These are phyloP conservation scores for Agraylea sexmaculata DNA, from an alignment of 1,140 invertebrate genomes.

Conservation along the genomic window DNA sequence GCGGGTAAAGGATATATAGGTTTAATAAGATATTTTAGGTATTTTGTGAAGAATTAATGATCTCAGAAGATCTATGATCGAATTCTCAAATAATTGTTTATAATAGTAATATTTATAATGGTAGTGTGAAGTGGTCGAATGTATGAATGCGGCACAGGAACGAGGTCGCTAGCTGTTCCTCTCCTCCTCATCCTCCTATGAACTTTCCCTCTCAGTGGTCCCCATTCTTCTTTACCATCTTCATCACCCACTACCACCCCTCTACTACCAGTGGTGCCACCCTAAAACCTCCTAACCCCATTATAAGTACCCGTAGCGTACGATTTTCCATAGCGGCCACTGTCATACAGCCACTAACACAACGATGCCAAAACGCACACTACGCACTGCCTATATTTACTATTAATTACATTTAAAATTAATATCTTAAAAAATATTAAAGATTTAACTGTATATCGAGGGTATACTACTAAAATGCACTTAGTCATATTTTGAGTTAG, in stretches of 20 bases:
- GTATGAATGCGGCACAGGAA: neutral
- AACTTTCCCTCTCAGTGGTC: neutral
- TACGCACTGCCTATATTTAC: too few species aligned
- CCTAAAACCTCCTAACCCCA: slow-evolving; percentile 22
- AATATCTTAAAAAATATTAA: too few species aligned
- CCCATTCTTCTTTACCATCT: neutral
- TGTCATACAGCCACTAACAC: slow-evolving; percentile 2
- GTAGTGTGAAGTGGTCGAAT: neutral
- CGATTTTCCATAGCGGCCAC: slow-evolving; percentile 19
- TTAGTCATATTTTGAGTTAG: too few species aligned
- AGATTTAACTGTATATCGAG: too few species aligned
- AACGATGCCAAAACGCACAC: neutral
- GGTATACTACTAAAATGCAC: too few species aligned
- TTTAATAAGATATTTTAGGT: too few species aligned
- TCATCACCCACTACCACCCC: neutral
- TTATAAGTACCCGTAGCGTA: slow-evolving; percentile 22
- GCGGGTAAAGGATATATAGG: too few species aligned
- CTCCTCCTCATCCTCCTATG: neutral
- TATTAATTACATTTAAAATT: too few species aligned
- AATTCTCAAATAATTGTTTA: too few species aligned
- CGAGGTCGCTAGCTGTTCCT: neutral
- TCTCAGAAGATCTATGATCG: too few species aligned
- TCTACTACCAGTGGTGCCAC: neutral
- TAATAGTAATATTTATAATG: too few species aligned
- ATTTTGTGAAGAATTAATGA: too few species aligned